Evolutionary conservation across 2,888 invertebrate species (phyloP).

Genomic region (Watsonalla binaria): DNA sequence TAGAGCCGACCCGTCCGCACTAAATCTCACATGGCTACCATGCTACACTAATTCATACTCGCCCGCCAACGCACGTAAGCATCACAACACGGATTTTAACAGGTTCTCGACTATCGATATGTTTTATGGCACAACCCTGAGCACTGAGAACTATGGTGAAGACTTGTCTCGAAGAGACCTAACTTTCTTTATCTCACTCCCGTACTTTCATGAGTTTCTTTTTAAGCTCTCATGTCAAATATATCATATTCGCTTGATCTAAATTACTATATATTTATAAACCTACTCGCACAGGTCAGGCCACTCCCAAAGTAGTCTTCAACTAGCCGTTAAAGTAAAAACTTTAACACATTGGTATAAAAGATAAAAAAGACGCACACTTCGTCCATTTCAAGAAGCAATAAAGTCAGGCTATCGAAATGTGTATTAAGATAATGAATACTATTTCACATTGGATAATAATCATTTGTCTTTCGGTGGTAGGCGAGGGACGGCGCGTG

Average conservation of each 20-base stretch:
- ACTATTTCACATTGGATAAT: conserved; percentile 27
- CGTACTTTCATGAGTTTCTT: no score
- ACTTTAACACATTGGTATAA: no score
- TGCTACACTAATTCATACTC: conserved; percentile 76
- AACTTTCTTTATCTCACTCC: no score
- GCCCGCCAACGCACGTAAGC: conserved; percentile 59
- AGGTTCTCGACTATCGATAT: conserved; percentile 61
- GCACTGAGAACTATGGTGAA: background rate
- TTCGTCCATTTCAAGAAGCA: background rate
- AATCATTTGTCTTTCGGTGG: conserved; percentile 48
- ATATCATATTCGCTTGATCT: no score
- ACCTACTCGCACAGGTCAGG: no score
- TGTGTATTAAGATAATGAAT: conserved; percentile 6
- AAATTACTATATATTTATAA: no score
- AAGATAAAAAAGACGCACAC: background rate
- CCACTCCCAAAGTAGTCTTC: background rate
- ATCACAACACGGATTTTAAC: conserved; percentile 63
- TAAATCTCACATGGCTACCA: conserved; percentile 74
- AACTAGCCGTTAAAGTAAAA: no score
- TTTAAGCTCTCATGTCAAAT: no score
- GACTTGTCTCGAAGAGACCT: no score
- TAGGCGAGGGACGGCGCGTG: conserved; percentile 48
- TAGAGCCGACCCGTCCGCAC: conserved; percentile 64
- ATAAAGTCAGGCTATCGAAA: background rate
- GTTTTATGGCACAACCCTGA: conserved; percentile 37